A percentile compares a stretch with the other conserved stretches of the same genome.
Evolutionary conservation across 37 sponge, comb jelly and placozoan genomes (phyloP).

Genomic region (Ianthella basta): DNA sequence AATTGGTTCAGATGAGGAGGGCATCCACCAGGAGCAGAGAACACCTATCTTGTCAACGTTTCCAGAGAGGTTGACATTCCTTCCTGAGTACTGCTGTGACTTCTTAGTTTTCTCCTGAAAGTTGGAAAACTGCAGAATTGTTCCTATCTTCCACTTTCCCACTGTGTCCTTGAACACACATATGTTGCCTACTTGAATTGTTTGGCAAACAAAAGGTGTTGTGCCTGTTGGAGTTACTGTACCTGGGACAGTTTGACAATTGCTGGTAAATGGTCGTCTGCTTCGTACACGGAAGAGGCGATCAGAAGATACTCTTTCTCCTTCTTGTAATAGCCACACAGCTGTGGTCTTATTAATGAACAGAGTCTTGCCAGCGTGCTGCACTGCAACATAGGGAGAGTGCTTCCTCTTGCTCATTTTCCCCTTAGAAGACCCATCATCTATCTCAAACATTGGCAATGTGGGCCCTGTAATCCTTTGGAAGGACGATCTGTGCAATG

Average conservation of each 20-base stretch:
- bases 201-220: no score
- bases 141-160: background rate
- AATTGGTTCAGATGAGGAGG: background rate
- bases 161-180: background rate
- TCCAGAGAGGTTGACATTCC: background rate
- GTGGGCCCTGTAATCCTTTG: background rate
- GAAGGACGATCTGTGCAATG: background rate
- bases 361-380: background rate
- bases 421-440: background rate
- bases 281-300: conserved; percentile 7
- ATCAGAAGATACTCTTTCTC: conserved; percentile 8
- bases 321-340: conserved; percentile 13
- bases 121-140: background rate
- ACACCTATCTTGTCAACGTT: conserved; percentile 30
- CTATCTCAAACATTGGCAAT: background rate
- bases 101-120: background rate
- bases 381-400: background rate
- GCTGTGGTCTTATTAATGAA: background rate
- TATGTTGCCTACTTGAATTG: background rate
- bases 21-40: conserved; percentile 57
- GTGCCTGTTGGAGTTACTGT: background rate
- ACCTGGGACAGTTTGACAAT: background rate
- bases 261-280: conserved; percentile 4
- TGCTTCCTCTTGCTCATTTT: background rate
- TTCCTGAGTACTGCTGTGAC: background rate